A percentile compares a stretch with the other conserved stretches of the same genome.
These are phyloP conservation scores for Fulica atra DNA, from an alignment of 2,113 vertebrate genomes.

Conservation along the genomic window DNA sequence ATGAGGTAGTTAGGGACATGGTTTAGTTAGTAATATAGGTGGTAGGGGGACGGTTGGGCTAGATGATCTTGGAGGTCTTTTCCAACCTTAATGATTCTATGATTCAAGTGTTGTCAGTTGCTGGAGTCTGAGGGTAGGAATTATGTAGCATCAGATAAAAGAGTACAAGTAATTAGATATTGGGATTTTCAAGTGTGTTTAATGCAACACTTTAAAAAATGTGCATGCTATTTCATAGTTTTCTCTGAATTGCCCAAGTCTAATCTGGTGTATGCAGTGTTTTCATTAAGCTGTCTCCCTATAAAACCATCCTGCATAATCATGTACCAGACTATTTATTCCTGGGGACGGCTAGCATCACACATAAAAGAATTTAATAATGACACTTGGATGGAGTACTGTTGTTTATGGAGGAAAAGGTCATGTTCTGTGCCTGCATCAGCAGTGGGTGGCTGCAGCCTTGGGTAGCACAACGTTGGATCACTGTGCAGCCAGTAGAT, in stretches of 20 bases:
- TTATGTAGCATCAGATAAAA: neutral
- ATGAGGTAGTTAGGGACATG: too few species aligned
- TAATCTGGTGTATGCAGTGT: neutral
- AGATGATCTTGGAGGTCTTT: too few species aligned
- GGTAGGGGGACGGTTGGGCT: too few species aligned
- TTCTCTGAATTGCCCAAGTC: neutral
- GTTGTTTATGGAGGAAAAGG: slow-evolving; percentile 51
- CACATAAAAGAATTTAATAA: slow-evolving; percentile 39
- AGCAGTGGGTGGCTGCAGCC: neutral
- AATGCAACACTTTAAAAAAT: neutral
- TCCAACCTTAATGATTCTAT: too few species aligned
- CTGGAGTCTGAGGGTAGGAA: neutral
- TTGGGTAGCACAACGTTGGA: neutral
- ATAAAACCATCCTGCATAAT: neutral
- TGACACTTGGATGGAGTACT: slow-evolving; percentile 8
- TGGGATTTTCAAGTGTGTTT: slow-evolving; percentile 12
- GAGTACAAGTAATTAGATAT: neutral
- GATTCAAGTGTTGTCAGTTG: neutral
- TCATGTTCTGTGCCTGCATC: neutral
- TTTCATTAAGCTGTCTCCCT: slow-evolving; percentile 37
- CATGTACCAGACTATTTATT: slow-evolving; percentile 14
- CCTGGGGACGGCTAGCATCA: neutral
- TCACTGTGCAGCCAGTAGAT: neutral
- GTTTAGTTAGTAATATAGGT: too few species aligned
- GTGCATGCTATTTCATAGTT: neutral